These are phyloP conservation scores for Hippasteria phrygiana DNA, from an alignment of 53 echinoderm and acorn worm species.

Conservation along the genomic window DNA sequence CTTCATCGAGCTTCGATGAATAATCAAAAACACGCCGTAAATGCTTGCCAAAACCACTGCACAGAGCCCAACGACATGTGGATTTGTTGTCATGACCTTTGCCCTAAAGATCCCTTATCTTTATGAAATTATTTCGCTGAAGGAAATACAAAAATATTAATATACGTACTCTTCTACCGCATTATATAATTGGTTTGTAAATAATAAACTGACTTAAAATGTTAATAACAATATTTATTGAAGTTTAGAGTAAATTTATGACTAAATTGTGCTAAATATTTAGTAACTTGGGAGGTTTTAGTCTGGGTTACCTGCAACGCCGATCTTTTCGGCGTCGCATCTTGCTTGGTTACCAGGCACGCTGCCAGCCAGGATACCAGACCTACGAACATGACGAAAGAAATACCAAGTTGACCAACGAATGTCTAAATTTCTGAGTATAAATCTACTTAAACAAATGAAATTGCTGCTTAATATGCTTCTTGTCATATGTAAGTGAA, in stretches of 20 bases:
- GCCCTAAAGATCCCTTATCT: background rate
- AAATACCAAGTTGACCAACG: too few species aligned
- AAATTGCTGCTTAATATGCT: background rate
- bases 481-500: background rate
- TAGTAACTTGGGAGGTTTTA: background rate
- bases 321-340: background rate
- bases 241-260: background rate
- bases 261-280: background rate
- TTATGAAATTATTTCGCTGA: background rate
- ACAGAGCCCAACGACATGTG: constrained; percentile 12
- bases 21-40: background rate
- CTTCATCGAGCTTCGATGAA: background rate
- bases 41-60: background rate
- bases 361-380: background rate
- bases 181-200: too few species aligned
- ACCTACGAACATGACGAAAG: too few species aligned
- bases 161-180: too few species aligned
- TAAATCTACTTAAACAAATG: background rate
- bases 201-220: too few species aligned
- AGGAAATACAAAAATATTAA: background rate
- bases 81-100: constrained; percentile 67
- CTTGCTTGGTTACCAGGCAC: constrained; percentile 28
- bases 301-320: constrained; percentile 10
- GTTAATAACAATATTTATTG: background rate
- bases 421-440: too few species aligned